Conservation (phyloP, 2,113 vertebrate species). For the Megaleporinus macrocephalus region DNA sequence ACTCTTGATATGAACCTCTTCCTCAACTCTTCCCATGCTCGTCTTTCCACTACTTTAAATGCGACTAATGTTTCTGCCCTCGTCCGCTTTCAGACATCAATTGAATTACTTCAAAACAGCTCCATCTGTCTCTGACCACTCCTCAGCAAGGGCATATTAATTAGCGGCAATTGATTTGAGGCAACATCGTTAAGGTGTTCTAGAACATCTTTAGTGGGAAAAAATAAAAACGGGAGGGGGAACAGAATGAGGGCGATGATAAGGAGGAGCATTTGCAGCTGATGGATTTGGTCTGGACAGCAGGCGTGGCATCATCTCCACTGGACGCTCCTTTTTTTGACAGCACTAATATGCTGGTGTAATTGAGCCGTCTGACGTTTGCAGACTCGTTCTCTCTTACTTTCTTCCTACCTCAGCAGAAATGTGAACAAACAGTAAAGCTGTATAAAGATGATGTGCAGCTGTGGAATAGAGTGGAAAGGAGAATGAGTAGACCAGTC, state of each 20-base stretch:
- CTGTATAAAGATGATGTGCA: background rate
- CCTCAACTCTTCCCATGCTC: background rate
- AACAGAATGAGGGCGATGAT: background rate
- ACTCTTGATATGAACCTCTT: background rate
- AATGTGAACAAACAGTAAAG: background rate
- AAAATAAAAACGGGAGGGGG: background rate
- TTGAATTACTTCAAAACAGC: conserved; percentile 27
- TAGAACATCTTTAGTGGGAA: conserved; percentile 12
- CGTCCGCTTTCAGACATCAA: conserved; percentile 14
- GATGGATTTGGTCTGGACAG: conserved; percentile 18
- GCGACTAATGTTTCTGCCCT: conserved; percentile 25
- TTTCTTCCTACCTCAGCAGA: background rate
- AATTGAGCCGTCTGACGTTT: conserved; percentile 48
- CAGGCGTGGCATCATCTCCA: background rate
- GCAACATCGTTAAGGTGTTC: background rate
- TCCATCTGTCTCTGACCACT: conserved; percentile 37
- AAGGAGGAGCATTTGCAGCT: conserved; percentile 6
- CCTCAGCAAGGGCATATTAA: conserved; percentile 37
- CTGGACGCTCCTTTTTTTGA: conserved; percentile 17
- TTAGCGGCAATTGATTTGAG: conserved; percentile 25
- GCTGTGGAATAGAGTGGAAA: background rate
- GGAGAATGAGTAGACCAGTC: too few relatives aligned
- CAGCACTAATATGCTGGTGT: conserved; percentile 22
- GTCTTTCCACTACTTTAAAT: conserved; percentile 24
- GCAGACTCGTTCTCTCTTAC: conserved; percentile 9